Conservation (phyloP, 2,113 vertebrate genomes). For the Gobio gobio region DNA sequence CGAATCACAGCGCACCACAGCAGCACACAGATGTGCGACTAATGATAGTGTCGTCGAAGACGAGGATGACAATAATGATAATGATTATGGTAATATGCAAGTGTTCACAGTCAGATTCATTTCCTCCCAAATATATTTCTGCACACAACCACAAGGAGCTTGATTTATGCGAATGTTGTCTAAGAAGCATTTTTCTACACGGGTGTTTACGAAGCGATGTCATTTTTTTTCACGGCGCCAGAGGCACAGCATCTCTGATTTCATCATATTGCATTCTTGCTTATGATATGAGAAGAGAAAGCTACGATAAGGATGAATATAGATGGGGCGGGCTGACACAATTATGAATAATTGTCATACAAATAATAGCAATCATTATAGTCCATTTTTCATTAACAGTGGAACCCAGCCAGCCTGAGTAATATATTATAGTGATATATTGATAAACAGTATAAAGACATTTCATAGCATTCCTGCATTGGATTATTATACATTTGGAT, state of each 20-base stretch:
- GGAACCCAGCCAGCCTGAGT: background rate
- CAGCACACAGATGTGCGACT: constrained; percentile 52
- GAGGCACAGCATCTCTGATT: constrained; percentile 60
- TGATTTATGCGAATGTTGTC: constrained; percentile 37
- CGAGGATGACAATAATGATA: constrained; percentile 57
- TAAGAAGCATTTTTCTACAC: constrained; percentile 20
- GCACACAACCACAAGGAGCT: constrained; percentile 33
- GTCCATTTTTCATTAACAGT: constrained; percentile 13
- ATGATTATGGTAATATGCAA: constrained; percentile 57
- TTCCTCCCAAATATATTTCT: constrained; percentile 46
- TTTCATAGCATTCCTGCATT: background rate
- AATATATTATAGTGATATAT: background rate
- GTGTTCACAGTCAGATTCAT: constrained; percentile 54
- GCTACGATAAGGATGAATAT: constrained; percentile 62
- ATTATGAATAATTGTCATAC: constrained; percentile 7
- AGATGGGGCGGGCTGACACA: constrained; percentile 54
- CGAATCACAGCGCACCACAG: constrained; percentile 6
- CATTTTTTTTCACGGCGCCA: constrained; percentile 17
- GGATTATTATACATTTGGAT: background rate
- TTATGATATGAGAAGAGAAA: constrained; percentile 62
- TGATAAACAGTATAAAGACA: background rate
- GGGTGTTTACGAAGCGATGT: constrained; percentile 11
- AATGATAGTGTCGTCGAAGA: constrained; percentile 54
- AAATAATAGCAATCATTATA: background rate
- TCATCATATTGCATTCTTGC: constrained; percentile 67